Conservation (phyloP, 2,113 vertebrate species). For the Aptenodytes patagonicus region DNA sequence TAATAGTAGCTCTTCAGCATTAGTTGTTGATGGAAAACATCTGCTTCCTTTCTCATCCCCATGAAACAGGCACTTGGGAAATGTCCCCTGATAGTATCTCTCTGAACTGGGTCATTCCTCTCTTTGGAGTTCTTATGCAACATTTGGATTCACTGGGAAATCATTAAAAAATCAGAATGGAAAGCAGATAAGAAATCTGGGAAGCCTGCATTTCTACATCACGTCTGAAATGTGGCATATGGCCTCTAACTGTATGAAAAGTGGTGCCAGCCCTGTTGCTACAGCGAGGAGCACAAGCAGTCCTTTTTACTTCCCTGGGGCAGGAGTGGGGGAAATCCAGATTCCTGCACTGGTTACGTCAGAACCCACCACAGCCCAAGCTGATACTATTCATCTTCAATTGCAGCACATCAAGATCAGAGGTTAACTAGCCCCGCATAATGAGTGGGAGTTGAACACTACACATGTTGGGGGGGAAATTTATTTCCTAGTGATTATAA, state of each 20-base stretch:
- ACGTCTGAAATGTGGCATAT: neutral
- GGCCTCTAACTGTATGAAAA: neutral
- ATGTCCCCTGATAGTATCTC: slow-evolving; percentile 11
- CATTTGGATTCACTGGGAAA: slow-evolving; percentile 43
- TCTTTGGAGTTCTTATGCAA: slow-evolving; percentile 27
- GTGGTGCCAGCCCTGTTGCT: neutral
- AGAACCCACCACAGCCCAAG: neutral
- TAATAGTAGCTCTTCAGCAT: slow-evolving; percentile 54
- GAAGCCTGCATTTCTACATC: neutral
- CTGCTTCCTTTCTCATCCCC: slow-evolving; percentile 64
- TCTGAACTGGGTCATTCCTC: slow-evolving; percentile 34
- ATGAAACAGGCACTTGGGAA: slow-evolving; percentile 55
- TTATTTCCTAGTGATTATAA: neutral
- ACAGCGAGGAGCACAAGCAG: neutral
- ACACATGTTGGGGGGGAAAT: neutral
- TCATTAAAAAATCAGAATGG: neutral
- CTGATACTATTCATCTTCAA: neutral
- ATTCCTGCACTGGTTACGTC: neutral
- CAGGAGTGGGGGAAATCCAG: neutral
- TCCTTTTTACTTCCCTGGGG: neutral
- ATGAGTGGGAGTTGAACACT: neutral
- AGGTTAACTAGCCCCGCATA: neutral
- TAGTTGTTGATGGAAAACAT: slow-evolving; percentile 72
- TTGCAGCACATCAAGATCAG: neutral
- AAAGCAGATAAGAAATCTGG: neutral